Conservation (phyloP, 2,888 invertebrate species). For the Megaustenia siamemsis region DNA sequence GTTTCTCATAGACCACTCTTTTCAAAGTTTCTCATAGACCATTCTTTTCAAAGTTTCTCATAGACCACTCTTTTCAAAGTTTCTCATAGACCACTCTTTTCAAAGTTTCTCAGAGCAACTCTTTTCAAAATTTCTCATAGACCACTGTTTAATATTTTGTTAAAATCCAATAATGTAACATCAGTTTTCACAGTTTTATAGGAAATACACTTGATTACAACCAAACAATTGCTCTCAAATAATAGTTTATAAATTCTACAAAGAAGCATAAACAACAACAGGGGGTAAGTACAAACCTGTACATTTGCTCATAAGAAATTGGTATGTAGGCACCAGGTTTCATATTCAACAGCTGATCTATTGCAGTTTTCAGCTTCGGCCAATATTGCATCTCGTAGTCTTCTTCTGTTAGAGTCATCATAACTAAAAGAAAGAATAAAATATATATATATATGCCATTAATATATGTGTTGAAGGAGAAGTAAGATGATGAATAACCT, state of each 20-base stretch:
- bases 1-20: no score
- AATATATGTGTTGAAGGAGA: neutral
- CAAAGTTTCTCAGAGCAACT: no score
- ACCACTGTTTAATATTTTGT: no score
- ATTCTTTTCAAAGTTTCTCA: no score
- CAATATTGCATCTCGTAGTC: constrained; percentile 78
- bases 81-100: no score
- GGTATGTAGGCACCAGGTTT: constrained; percentile 78
- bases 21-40: no score
- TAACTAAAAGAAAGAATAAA: constrained; percentile 63
- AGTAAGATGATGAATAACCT: neutral
- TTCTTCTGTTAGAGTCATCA: constrained; percentile 78
- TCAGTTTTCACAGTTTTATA: no score
- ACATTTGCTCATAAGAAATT: constrained; percentile 80
- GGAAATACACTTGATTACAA: neutral
- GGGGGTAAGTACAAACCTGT: constrained; percentile 76
- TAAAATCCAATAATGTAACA: neutral
- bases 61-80: no score
- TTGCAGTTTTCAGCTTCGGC: constrained; percentile 78
- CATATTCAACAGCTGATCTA: constrained; percentile 77
- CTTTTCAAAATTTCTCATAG: neutral
- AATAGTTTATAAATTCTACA: neutral
- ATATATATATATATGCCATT: neutral
- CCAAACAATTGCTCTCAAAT: neutral
- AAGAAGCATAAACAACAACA: no score